Base-by-base conservation (phyloP, 2,888 invertebrate species). In the Entomobrya multifasciata region DNA sequence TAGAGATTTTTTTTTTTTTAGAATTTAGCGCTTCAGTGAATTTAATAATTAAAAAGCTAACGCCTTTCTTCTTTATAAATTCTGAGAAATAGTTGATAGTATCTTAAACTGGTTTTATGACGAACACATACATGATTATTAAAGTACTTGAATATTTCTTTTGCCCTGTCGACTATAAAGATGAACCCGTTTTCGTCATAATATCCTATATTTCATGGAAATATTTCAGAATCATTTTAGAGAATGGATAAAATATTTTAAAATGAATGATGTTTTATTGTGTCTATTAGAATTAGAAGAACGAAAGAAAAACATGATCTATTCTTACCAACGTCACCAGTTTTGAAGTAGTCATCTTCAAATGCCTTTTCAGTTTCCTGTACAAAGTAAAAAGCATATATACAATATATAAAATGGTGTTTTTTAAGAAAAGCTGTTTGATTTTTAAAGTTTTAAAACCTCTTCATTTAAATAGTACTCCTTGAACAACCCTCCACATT, bases 61-160 rank as follows among this genome's bases (percentile, higher is more conserved):
- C 8, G 4, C 36, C 25, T 15, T 15, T 13, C 25, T 11, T 57
- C 22, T 17, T 17, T 27, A 20, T 57, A 41, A 41, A 25, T 20
- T 36, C 3, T 47, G 5, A 10, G 11, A 57, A 15, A 57, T 22
- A 55, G 17, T 41, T 20, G 17, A 41, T 52, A n/a, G n/a, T n/a
- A n/a, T n/a, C n/a, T 36, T 8, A 36, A 36, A 36, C 36, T 36
- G 36, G 36, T 36, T 36, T 36, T 36, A n/a, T n/a, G n/a, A n/a
- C n/a, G n/a, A n/a, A 36, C 10, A 30, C 65, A 82, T 74, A 90
- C 90, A 65, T 90, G 90, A 67, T 90, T 90, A 41, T 86, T 86
- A 3, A 76, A 86, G 27, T 90, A 90, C 62, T 90, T 90, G 52
- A 90, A 90, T 8, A 90, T 89, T 85, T 90, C 90, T 25, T 90